phyloP scores from a whole-genome alignment of 2,888 invertebrate genomes.

The Dryadula phaetusa region DNA sequence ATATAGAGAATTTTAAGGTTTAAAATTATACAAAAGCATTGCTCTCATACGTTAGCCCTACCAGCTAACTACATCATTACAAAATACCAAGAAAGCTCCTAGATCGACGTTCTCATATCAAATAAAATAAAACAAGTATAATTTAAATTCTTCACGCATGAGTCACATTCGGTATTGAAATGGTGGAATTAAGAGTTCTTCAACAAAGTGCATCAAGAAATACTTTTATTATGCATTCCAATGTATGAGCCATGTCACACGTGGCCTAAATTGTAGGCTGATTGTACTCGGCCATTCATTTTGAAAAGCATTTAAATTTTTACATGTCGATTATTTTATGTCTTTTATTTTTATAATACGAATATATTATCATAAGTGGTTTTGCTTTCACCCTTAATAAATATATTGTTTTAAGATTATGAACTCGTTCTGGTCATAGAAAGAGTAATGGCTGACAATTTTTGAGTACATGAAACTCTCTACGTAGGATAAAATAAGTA shows the following conservation, averaged over 20 bases:
- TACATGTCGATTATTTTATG: neutral
- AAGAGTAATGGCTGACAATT: no score
- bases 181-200: conserved; percentile 39
- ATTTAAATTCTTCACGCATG: conserved; percentile 38
- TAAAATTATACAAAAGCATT: conserved; percentile 7
- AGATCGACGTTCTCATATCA: conserved; percentile 11
- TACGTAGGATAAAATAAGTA: no score
- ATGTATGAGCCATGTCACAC: conserved; percentile 64
- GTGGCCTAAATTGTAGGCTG: conserved; percentile 52
- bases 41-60: conserved; percentile 1
- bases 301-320: conserved; percentile 3
- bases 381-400: no score
- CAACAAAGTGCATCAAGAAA: conserved; percentile 48
- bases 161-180: conserved; percentile 37
- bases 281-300: conserved; percentile 9
- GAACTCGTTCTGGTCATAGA: no score
- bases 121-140: conserved; percentile 24
- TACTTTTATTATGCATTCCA: conserved; percentile 60
- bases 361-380: neutral
- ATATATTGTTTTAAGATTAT: no score
- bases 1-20: neutral
- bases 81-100: conserved; percentile 21
- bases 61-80: conserved; percentile 18
- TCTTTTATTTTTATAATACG: neutral
- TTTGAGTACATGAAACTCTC: no score